Evolutionary conservation across 2,797 vertebrate species (phyloP).

Genomic region (Artibeus lituratus): DNA sequence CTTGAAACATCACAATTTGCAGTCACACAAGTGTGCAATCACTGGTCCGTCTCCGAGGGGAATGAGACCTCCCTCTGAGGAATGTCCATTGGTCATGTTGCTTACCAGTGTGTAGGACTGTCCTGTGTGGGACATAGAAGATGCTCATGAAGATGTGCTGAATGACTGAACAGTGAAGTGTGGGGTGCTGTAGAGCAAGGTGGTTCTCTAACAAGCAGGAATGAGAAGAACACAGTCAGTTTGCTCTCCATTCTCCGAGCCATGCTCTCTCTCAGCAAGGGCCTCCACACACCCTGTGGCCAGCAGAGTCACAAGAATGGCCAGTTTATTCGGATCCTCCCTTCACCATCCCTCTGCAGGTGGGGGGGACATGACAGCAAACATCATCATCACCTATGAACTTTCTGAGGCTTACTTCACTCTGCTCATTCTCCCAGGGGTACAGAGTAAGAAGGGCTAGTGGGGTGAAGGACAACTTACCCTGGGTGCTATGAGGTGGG

Average conservation of each 20-base stretch:
- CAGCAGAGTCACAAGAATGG: background rate
- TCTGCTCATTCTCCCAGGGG: background rate
- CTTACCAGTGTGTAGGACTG: background rate
- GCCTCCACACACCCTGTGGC: background rate
- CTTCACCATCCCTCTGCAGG: no score
- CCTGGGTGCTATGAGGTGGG: no score
- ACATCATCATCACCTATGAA: background rate
- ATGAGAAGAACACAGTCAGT: background rate
- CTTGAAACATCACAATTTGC: background rate
- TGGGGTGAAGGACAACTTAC: background rate
- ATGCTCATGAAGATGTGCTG: background rate
- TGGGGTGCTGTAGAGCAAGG: background rate
- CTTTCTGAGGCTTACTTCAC: background rate
- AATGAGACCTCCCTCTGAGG: background rate
- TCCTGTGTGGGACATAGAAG: background rate
- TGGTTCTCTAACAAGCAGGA: background rate
- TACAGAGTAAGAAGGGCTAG: background rate
- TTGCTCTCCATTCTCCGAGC: background rate
- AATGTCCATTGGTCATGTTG: fast-evolving
- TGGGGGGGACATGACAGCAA: background rate
- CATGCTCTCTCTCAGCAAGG: background rate
- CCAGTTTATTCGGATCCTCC: background rate
- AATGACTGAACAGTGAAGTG: fast-evolving
- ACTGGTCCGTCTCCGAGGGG: background rate
- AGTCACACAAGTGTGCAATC: background rate